phyloP scores from a whole-genome alignment of 2,888 invertebrate genomes.

The Ophion obscuratus region DNA sequence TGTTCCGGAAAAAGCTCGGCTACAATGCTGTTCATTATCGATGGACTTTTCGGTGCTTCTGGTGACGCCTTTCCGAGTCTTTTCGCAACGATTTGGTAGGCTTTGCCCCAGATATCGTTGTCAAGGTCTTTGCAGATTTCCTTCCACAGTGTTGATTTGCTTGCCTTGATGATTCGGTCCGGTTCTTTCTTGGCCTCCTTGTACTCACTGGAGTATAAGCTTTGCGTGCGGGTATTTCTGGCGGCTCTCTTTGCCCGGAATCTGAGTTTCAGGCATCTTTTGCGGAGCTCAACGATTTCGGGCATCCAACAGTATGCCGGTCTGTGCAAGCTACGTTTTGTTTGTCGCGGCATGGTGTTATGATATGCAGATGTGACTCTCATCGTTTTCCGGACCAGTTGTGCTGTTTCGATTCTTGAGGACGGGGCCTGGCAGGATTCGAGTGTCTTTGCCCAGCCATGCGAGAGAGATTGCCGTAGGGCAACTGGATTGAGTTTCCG shows the following conservation, averaged over 20 bases:
- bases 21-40: constrained; percentile 26
- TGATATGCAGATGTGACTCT: neutral
- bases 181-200: neutral
- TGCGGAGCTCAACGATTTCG: neutral
- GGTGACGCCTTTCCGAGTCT: neutral
- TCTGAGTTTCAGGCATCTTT: neutral
- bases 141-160: neutral
- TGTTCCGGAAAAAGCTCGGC: constrained; percentile 48
- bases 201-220: neutral
- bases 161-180: neutral
- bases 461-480: neutral
- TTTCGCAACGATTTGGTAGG: no score
- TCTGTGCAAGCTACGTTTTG: neutral
- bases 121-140: neutral
- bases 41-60: neutral
- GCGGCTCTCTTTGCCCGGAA: no score
- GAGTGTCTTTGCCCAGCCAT: no score
- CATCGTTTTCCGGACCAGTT: neutral
- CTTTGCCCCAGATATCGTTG: neutral
- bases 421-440: no score
- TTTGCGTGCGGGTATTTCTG: no score
- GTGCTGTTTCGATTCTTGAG: no score
- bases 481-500: constrained; percentile 33
- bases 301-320: neutral
- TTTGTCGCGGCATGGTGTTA: neutral